These are phyloP conservation scores for Rhopilema esculentum DNA, from an alignment of 30 jellyfish, hydroid and myxozoan genomes.

Conservation along the genomic window DNA sequence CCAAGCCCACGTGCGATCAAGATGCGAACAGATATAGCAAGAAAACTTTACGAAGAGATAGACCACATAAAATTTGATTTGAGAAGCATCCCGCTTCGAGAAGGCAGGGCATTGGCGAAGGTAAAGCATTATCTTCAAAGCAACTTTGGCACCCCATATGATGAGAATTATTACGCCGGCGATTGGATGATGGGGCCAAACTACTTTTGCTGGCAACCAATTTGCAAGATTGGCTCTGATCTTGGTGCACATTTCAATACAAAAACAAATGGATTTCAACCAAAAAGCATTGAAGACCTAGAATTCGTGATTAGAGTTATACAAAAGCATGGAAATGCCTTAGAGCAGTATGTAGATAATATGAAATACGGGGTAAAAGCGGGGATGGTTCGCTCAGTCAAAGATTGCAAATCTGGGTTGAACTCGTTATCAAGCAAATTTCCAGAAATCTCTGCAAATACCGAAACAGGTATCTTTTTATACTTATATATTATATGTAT, in stretches of 20 bases:
- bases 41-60: no score
- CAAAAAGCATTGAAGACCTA: not conserved
- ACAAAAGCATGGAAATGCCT: not conserved
- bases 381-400: not conserved
- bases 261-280: no score
- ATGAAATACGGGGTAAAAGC: not conserved
- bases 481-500: no score
- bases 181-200: conserved; percentile 95
- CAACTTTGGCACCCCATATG: conserved; percentile 79
- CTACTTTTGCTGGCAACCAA: conserved; percentile 90
- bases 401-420: conserved; percentile 77
- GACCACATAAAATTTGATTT: no score
- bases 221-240: not conserved
- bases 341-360: not conserved
- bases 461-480: conserved; percentile 65
- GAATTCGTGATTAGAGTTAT: not conserved
- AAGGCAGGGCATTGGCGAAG: conserved; percentile 79
- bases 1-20: no score
- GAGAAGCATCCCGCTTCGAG: no score
- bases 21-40: no score
- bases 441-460: conserved; percentile 66
- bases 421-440: conserved; percentile 72
- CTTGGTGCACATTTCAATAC: no score
- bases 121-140: conserved; percentile 82
- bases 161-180: conserved; percentile 81